Conservation (phyloP, 2,113 vertebrate species). For the Toxostoma redivivum region DNA sequence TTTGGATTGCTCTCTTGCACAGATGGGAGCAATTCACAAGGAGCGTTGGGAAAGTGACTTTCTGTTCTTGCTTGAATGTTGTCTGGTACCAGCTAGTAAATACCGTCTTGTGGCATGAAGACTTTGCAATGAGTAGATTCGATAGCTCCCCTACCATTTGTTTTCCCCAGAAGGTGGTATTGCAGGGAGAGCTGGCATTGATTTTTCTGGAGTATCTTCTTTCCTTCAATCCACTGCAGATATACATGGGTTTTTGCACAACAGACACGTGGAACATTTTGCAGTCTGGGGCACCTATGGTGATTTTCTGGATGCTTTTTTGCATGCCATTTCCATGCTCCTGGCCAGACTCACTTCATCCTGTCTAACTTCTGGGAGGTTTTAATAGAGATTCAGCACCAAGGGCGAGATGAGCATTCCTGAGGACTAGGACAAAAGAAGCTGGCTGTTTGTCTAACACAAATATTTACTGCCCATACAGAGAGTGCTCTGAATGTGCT, state of each 20-base stretch:
- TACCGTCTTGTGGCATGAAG: constrained; percentile 16
- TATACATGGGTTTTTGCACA: neutral
- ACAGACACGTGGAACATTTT: neutral
- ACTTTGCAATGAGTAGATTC: neutral
- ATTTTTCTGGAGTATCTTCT: neutral
- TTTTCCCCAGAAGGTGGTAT: neutral
- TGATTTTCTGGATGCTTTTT: neutral
- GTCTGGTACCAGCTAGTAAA: constrained; percentile 59
- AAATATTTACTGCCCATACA: neutral
- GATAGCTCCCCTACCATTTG: neutral
- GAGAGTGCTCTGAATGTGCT: neutral
- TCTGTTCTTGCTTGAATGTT: constrained; percentile 54
- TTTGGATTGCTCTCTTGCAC: constrained; percentile 58
- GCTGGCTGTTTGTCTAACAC: neutral
- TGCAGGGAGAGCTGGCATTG: neutral
- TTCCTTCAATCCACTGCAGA: neutral
- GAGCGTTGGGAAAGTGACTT: constrained; percentile 37
- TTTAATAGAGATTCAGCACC: neutral
- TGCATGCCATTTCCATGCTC: neutral
- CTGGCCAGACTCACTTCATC: neutral
- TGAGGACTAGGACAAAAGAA: neutral
- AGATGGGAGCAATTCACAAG: constrained; percentile 57
- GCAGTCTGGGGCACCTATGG: neutral
- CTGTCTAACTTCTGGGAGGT: neutral
- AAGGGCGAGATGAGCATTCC: neutral